Conservation (phyloP, 2,888 invertebrate genomes). For the Liposcelis brunnea region DNA sequence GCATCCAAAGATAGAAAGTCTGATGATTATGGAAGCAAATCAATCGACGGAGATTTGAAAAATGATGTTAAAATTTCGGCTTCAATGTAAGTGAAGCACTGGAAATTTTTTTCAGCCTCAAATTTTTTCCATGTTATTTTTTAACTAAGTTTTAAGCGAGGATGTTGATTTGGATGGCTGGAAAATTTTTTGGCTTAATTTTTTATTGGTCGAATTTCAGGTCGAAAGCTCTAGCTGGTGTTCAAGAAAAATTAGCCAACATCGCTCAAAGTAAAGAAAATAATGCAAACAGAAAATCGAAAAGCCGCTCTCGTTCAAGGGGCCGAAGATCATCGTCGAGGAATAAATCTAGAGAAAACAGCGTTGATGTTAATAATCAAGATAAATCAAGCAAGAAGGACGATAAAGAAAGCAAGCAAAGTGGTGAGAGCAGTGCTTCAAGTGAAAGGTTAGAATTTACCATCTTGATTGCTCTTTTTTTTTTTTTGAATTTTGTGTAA, state of each 20-base stretch:
- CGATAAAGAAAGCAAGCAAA: not conserved
- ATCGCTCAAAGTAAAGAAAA: conserved; percentile 13
- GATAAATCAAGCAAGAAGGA: not conserved
- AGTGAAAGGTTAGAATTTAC: too few species aligned
- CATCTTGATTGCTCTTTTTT: too few species aligned
- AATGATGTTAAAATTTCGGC: not conserved
- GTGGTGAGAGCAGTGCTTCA: too few species aligned
- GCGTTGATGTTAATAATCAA: not conserved
- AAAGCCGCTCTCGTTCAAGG: not conserved
- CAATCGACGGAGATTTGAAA: not conserved
- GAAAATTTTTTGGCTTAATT: too few species aligned
- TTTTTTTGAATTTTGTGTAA: not conserved
- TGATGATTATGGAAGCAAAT: too few species aligned
- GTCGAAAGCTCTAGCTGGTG: conserved; percentile 5
- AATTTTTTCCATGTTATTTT: too few species aligned
- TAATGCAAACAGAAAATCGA: conserved; percentile 10
- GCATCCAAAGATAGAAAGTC: not conserved
- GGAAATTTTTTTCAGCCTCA: too few species aligned
- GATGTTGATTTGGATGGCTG: too few species aligned
- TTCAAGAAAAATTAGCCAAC: conserved; percentile 3
- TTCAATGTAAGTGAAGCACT: not conserved
- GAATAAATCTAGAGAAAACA: conserved; percentile 11
- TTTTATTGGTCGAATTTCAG: not conserved
- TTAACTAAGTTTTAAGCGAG: too few species aligned
- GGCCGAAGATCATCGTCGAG: conserved; percentile 7